Percentiles rank a stretch among this genome's conserved stretches.
Conservation (phyloP, 1,140 invertebrate genomes). For the Pogonus chalceus region DNA sequence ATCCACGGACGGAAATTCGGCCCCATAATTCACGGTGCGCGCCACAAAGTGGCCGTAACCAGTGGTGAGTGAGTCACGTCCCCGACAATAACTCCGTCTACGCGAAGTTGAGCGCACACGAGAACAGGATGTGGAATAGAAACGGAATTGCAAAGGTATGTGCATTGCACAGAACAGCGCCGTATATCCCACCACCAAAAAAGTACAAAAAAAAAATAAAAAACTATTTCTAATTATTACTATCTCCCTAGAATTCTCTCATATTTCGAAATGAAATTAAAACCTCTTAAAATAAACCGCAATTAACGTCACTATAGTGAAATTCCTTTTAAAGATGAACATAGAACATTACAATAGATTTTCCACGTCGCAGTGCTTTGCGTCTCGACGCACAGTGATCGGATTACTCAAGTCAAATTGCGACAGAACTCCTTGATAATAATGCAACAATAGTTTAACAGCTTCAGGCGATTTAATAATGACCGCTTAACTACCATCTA, state of each 20-base stretch:
- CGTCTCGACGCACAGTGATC: background rate
- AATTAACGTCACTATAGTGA: too few relatives aligned
- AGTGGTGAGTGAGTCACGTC: background rate
- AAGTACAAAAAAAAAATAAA: too few relatives aligned
- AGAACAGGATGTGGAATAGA: too few relatives aligned
- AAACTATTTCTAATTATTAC: too few relatives aligned
- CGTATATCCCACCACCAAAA: too few relatives aligned
- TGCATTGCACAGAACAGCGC: too few relatives aligned
- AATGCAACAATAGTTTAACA: background rate
- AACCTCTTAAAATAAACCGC: too few relatives aligned
- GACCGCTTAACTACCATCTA: background rate
- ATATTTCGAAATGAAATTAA: too few relatives aligned
- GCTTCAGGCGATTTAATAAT: background rate
- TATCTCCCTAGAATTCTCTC: too few relatives aligned
- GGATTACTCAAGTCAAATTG: conserved; percentile 1
- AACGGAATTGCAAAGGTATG: too few relatives aligned
- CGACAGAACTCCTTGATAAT: background rate
- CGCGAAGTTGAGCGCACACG: too few relatives aligned
- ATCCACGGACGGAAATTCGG: background rate
- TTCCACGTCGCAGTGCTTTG: background rate
- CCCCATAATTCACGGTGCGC: background rate
- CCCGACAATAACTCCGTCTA: background rate
- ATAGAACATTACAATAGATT: background rate
- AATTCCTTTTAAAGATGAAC: background rate
- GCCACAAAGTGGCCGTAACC: background rate